Percentiles rank a stretch among this genome's conserved stretches.
These are phyloP conservation scores for Diaphora mendica DNA, from an alignment of 2,888 invertebrate species.

Conservation along the genomic window DNA sequence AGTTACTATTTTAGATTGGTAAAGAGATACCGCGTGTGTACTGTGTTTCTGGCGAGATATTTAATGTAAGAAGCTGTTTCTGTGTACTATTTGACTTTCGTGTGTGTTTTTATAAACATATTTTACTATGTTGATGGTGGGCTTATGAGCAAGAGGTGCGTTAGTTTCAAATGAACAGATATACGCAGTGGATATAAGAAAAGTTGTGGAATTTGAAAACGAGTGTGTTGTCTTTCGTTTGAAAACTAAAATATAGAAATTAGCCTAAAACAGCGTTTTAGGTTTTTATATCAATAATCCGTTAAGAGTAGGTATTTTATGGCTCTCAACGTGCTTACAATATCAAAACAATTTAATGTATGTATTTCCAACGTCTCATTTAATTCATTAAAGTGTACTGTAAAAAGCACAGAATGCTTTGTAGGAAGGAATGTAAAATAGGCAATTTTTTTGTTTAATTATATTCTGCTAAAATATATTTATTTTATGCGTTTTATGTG, in stretches of 20 bases:
- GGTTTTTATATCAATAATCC: not conserved
- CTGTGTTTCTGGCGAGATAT: constrained; percentile 12
- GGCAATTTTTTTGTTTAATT: too few relatives aligned
- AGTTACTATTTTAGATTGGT: constrained; percentile 15
- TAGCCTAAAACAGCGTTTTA: not conserved
- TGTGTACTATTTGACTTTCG: constrained; percentile 9
- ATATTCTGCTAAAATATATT: too few relatives aligned
- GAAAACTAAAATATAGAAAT: not conserved
- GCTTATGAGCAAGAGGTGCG: not conserved
- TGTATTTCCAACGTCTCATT: too few relatives aligned
- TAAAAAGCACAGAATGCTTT: too few relatives aligned
- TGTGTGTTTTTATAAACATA: constrained; percentile 16
- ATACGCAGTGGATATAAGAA: not conserved
- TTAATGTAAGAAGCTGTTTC: constrained; percentile 13
- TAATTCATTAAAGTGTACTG: too few relatives aligned
- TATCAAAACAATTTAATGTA: too few relatives aligned
- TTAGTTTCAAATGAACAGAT: not conserved
- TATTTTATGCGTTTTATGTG: too few relatives aligned
- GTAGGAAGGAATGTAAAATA: too few relatives aligned
- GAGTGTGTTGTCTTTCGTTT: not conserved
- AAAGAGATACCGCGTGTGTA: constrained; percentile 9
- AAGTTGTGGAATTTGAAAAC: not conserved
- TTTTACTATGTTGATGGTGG: constrained; percentile 3
- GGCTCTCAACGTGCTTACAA: too few relatives aligned
- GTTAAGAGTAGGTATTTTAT: not conserved